Evolutionary conservation across 2,888 invertebrate species (phyloP), one percentile per base, ranked within the genome.

Genomic region (Smittia sp.): DNA sequence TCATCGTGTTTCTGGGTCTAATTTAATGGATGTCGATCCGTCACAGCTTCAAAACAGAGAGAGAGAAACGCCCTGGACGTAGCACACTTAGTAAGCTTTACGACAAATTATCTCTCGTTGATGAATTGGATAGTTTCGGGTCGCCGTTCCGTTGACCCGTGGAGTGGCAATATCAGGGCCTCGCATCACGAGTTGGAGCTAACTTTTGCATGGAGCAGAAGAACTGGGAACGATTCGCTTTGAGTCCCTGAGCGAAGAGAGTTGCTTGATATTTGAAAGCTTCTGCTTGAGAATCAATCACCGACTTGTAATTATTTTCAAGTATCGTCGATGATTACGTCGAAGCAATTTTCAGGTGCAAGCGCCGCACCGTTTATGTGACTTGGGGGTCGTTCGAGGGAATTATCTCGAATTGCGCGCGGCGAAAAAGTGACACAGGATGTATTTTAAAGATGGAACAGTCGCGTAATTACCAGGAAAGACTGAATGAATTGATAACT

Each of bases 21-120:
- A 24, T 70, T 54, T 70, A 54, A 70, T 70, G 46, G 68, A 24
- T 24, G 13, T 20, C 46, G n/a, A 70, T 70, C 32, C 18, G 32
- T 52, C 69, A 52, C 20, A 20, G 15, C 18, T 18, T 46, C n/a
- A 39, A 68, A 13, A 13, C 2, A 58, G 58, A 58, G 22, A 58
- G 58, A 58, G 2, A 11, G 38, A 38, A 38, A 38, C n/a, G 11
- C 38, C 38, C 38, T n/a, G n/a, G n/a, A n/a, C n/a, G n/a, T n/a
- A 13, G 3, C 46, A 15, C n/a, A 46, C 3, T n/a, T 11, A 15
- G 20, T 63, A 4, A 63, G 63, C n/a, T 62, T 72, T 72, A 72
- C 52, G 72, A 72, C 72, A 72, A 72, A 72, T 72, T 62, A 72
- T 62, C 58, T n/a, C n/a, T 11, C 20, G 62, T 22, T 72, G 62